Evolutionary conservation across 2,888 invertebrate genomes (phyloP), one percentile per base, ranked within the genome.

Genomic region (Hirudinaria manillensis): DNA sequence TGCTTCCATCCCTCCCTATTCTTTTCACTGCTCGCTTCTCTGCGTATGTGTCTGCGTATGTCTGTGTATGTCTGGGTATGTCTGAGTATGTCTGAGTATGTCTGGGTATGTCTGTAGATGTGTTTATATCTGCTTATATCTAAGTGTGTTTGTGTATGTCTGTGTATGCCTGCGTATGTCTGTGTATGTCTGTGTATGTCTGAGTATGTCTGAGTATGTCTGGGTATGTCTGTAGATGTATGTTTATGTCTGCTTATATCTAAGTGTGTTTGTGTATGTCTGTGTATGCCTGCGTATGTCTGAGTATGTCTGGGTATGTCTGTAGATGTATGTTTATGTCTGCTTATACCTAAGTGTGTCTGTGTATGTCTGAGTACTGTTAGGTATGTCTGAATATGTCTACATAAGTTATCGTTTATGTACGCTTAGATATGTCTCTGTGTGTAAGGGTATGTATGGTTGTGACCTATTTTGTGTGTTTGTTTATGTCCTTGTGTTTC

Each of bases 131-230:
- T 68, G 68, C 34, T 21, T 68, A 32, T 68, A 32, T 68, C 29
- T 34, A 32, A 32, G 68, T 68, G 68, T 68, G 34, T 68, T 27
- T 68, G 68, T 34, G 34, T 68, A 34, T 68, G 68, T 68, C 21
- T 68, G 56, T 45, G 29, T 72, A 55, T 72, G 34, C 29, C n/a
- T 72, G 56, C 27, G 53, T 53, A 32, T 72, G 53, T 70, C 27
- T 45, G 70, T 45, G 45, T 70, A 45, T 70, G 34, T 45, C 36
- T 70, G 51, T 3, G 70, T 70, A 38, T 70, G 4, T 70, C 36
- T 45, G 45, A 36, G 51, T 45, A 24, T 45, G 32, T 70, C 27
- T 70, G 70, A n/a, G n/a, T n/a, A n/a, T n/a, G n/a, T n/a, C n/a
- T n/a, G n/a, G n/a, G n/a, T 68, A n/a, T 68, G 34, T 34, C 29